These are phyloP conservation scores for Epicampocera succincta DNA, from an alignment of 2,888 invertebrate species.

Conservation along the genomic window DNA sequence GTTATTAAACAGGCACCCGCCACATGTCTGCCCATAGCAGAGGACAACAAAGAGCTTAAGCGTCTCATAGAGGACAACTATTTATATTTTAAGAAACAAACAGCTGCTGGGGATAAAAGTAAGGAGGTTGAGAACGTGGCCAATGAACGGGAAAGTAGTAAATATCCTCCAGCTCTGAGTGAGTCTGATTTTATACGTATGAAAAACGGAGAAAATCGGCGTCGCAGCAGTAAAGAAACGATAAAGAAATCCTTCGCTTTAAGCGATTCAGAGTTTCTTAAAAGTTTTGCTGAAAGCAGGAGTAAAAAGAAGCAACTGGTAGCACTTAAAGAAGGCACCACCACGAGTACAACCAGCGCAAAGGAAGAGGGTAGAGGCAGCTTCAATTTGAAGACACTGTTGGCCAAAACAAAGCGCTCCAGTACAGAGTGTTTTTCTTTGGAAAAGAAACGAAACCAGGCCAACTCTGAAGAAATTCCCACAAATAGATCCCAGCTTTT, in stretches of 20 bases:
- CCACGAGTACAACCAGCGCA: slow-evolving; percentile 38
- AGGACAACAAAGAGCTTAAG: slow-evolving; percentile 81
- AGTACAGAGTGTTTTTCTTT: slow-evolving; percentile 80
- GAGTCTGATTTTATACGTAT: slow-evolving; percentile 81
- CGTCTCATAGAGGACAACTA: slow-evolving; percentile 81
- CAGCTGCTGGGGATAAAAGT: slow-evolving; percentile 37
- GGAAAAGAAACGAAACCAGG: slow-evolving; percentile 78
- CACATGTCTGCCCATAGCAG: slow-evolving; percentile 79
- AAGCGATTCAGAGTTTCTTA: slow-evolving; percentile 81
- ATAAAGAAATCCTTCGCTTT: slow-evolving; percentile 77
- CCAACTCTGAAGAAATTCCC: slow-evolving; percentile 77
- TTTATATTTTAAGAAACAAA: slow-evolving; percentile 80
- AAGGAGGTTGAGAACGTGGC: background rate
- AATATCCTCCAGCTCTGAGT: slow-evolving; percentile 79
- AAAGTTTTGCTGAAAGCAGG: slow-evolving; percentile 74
- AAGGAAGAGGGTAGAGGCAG: slow-evolving; percentile 76
- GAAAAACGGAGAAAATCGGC: slow-evolving; percentile 75
- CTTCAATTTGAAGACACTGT: slow-evolving; percentile 78
- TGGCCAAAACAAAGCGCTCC: slow-evolving; percentile 80
- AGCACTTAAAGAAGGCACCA: slow-evolving; percentile 67
- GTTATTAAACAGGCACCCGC: slow-evolving; percentile 71
- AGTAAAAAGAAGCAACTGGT: slow-evolving; percentile 71
- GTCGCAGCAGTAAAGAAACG: slow-evolving; percentile 68
- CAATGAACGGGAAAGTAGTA: slow-evolving; percentile 53
- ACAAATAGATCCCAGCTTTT: slow-evolving; percentile 75